Evolutionary conservation across 2,888 invertebrate species (phyloP).

Genomic region (Chironomus tentans): DNA sequence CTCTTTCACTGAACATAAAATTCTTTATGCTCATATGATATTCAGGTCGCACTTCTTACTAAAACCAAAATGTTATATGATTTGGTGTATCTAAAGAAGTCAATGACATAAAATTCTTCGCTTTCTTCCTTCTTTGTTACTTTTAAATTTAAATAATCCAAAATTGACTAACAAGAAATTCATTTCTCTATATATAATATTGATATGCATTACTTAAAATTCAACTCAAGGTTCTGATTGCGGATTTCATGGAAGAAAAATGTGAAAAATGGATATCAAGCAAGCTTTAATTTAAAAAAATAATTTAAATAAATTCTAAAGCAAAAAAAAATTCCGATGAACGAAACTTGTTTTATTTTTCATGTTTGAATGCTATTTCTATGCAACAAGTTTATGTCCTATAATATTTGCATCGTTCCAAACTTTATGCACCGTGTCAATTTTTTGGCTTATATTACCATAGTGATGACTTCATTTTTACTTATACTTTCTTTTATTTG

Average conservation of each 20-base stretch:
- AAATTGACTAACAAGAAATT: background rate
- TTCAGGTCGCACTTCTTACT: background rate
- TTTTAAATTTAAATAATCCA: background rate
- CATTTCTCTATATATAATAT: too few species aligned
- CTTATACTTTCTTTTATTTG: background rate
- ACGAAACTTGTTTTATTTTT: too few species aligned
- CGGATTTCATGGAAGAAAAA: too few species aligned
- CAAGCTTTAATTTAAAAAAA: too few species aligned
- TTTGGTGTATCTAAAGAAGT: background rate
- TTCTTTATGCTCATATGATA: background rate
- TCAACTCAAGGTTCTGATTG: too few species aligned
- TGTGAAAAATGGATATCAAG: too few species aligned
- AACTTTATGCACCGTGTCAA: background rate
- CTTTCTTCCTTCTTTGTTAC: background rate
- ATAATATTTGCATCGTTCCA: too few species aligned
- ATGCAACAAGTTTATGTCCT: background rate
- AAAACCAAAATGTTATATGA: background rate
- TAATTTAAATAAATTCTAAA: too few species aligned
- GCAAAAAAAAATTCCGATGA: too few species aligned
- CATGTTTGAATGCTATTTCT: too few species aligned
- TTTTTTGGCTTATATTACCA: background rate
- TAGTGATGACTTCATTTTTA: background rate
- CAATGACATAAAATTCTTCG: constrained; percentile 21
- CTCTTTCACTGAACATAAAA: too few species aligned
- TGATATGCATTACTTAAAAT: too few species aligned